These are phyloP conservation scores for Mesitornis unicolor DNA, from an alignment of 2,113 vertebrate genomes.

Conservation along the genomic window DNA sequence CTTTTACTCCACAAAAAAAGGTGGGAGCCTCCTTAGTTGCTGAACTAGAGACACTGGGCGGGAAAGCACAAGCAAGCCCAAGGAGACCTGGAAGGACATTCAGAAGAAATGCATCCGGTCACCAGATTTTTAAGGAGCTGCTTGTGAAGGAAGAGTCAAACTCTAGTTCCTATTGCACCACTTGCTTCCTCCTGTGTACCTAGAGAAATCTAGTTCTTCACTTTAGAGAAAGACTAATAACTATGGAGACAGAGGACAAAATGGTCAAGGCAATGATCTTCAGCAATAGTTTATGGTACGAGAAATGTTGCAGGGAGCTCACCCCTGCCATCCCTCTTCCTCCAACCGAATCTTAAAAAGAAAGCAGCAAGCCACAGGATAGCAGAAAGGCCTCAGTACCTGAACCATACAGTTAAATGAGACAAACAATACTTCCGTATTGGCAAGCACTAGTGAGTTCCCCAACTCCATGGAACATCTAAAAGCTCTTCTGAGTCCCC, in stretches of 20 bases:
- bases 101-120: not conserved
- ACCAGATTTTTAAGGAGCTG: not conserved
- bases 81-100: not conserved
- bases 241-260: not conserved
- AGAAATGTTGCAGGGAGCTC: not conserved
- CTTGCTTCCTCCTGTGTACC: not conserved
- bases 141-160: not conserved
- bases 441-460: not conserved
- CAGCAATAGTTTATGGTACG: not conserved
- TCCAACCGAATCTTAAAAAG: not conserved
- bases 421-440: not conserved
- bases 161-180: too few species aligned
- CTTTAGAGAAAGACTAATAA: not conserved
- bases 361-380: not conserved
- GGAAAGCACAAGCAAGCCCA: not conserved
- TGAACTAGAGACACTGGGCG: not conserved
- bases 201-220: not conserved
- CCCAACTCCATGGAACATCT: rapidly evolving
- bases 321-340: not conserved
- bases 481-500: not conserved
- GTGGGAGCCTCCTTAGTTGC: not conserved
- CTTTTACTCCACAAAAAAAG: not conserved
- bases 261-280: not conserved
- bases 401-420: not conserved
- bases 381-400: not conserved